phyloP scores from a whole-genome alignment of 2,888 invertebrate species.

The Emmelina monodactyla region DNA sequence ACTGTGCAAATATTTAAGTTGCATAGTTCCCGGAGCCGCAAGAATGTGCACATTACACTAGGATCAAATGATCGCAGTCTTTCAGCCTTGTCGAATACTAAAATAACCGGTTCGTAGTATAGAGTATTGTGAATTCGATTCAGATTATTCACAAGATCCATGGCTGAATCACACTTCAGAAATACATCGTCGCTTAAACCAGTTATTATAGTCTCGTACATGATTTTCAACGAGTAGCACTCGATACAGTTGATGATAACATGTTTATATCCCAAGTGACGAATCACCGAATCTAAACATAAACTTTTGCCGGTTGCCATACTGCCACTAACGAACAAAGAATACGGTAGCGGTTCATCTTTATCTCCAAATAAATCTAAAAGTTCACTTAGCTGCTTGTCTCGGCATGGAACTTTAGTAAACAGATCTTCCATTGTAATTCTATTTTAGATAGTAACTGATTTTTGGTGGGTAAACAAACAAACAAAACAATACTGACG shows the following conservation, averaged over 20 bases:
- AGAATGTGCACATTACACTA: conserved; percentile 75
- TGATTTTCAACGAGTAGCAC: conserved; percentile 77
- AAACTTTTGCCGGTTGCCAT: conserved; percentile 85
- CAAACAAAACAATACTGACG: too few species aligned
- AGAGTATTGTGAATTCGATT: conserved; percentile 29
- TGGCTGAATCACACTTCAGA: conserved; percentile 71
- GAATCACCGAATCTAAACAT: conserved; percentile 69
- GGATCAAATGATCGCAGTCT: conserved; percentile 77
- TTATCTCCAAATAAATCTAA: conserved; percentile 58
- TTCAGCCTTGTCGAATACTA: conserved; percentile 85
- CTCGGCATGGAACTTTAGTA: conserved; percentile 55
- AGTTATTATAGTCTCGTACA: conserved; percentile 78
- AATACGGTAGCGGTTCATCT: conserved; percentile 71
- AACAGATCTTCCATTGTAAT: conserved; percentile 57
- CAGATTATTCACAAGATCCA: conserved; percentile 69
- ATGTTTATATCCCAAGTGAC: conserved; percentile 63
- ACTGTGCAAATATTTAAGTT: conserved; percentile 76
- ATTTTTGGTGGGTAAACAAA: too few species aligned
- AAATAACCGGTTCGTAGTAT: conserved; percentile 56
- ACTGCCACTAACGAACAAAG: conserved; percentile 83
- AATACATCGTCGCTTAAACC: conserved; percentile 55
- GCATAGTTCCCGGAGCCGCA: conserved; percentile 78
- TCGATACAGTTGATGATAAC: conserved; percentile 82
- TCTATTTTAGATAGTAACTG: too few species aligned
- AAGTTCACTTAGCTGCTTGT: conserved; percentile 50